These are phyloP conservation scores for Mastigias papua DNA, from an alignment of 30 jellyfish, hydroid and myxozoan species.

Conservation along the genomic window DNA sequence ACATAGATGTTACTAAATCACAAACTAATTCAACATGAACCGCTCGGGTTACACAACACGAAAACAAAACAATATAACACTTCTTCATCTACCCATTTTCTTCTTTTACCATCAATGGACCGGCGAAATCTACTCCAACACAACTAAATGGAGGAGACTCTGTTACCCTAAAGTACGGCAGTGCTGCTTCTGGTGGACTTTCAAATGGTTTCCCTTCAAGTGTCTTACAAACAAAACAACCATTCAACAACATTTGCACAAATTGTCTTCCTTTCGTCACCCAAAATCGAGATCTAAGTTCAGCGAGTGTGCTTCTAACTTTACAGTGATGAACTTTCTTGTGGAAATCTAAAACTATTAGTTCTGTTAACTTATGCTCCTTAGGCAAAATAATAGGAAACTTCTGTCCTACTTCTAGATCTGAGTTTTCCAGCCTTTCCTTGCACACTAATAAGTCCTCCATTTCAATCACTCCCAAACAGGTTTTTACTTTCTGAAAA, in stretches of 20 bases:
- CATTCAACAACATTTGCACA: not conserved
- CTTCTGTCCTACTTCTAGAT: constrained; percentile 9
- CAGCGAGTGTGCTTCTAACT: constrained; percentile 19
- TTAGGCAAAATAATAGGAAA: constrained; percentile 39
- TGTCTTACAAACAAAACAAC: not conserved
- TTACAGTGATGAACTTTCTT: constrained; percentile 39
- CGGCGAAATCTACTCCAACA: not conserved
- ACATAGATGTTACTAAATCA: not conserved
- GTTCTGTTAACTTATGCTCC: constrained; percentile 30
- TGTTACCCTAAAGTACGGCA: not conserved
- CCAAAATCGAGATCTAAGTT: not conserved
- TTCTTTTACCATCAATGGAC: not conserved
- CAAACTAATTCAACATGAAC: not conserved
- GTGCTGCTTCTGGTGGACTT: not conserved
- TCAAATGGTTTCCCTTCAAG: not conserved
- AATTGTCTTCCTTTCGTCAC: not conserved
- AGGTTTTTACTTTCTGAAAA: not conserved
- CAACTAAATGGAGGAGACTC: not conserved
- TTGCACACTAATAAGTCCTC: constrained; percentile 40
- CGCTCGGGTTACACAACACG: not conserved
- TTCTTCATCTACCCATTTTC: not conserved
- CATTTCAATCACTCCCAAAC: constrained; percentile 10
- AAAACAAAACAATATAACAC: not conserved
- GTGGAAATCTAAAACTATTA: constrained; percentile 30
- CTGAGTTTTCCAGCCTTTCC: constrained; percentile 46